A percentile compares a stretch with the other conserved stretches of the same genome.
Conservation (phyloP, 2,797 vertebrate genomes). For the Spinus pinus region DNA sequence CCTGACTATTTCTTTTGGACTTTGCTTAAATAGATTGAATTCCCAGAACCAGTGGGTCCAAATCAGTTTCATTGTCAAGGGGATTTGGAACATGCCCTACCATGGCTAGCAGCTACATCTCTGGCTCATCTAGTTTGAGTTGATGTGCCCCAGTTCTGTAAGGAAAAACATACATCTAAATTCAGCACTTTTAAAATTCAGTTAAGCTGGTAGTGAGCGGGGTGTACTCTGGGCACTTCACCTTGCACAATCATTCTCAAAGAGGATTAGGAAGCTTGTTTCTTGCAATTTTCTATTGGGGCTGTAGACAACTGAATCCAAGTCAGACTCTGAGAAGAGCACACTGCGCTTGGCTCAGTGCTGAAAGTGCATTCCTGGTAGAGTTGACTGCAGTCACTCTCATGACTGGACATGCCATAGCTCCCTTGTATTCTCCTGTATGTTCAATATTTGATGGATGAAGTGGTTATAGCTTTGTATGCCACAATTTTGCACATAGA, state of each 20-base stretch:
- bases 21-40: background rate
- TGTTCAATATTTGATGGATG: background rate
- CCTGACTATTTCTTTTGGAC: background rate
- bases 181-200: background rate
- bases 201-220: background rate
- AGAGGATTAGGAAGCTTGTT: background rate
- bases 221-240: accelerated
- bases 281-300: background rate
- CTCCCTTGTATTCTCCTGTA: background rate
- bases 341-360: background rate
- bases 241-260: background rate
- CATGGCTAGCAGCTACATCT: background rate
- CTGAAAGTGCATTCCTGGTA: background rate
- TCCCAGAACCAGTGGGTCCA: background rate
- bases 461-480: background rate
- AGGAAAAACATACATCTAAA: background rate
- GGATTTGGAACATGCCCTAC: background rate
- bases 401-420: background rate
- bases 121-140: background rate
- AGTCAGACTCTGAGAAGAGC: background rate
- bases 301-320: background rate
- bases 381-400: background rate
- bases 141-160: background rate
- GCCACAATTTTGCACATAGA: background rate
- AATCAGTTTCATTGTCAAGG: background rate